phyloP scores from a whole-genome alignment of 2,113 vertebrate species.

The Piprites chloris region DNA sequence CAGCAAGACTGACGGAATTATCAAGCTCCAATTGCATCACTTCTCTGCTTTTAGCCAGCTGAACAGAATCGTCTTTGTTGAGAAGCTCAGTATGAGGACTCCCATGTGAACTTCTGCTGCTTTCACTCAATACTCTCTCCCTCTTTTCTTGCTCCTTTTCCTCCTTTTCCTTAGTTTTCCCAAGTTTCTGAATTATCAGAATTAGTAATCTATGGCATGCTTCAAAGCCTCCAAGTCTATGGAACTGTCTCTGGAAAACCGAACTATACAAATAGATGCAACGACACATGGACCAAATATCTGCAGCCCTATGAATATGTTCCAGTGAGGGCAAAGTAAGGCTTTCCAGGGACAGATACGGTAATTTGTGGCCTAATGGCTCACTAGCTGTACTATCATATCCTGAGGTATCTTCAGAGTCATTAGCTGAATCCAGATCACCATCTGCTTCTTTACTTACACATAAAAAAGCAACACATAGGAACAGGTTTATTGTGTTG shows the following conservation, averaged over 20 bases:
- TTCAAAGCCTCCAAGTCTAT: slow-evolving; percentile 88
- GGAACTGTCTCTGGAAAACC: slow-evolving; percentile 90
- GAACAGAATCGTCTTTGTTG: not conserved
- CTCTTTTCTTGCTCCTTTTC: slow-evolving; percentile 61
- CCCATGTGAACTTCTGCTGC: not conserved
- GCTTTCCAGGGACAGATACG: slow-evolving; percentile 83
- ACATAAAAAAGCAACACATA: slow-evolving; percentile 92
- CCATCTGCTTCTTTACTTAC: slow-evolving; percentile 91
- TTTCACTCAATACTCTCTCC: not conserved
- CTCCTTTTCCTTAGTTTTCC: slow-evolving; percentile 70
- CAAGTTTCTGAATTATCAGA: slow-evolving; percentile 86
- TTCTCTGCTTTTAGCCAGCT: not conserved
- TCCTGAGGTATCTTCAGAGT: slow-evolving; percentile 95
- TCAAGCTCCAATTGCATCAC: not conserved
- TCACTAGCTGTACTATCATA: slow-evolving; percentile 94
- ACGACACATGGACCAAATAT: slow-evolving; percentile 89
- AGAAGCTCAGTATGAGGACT: not conserved
- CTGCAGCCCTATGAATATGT: slow-evolving; percentile 83
- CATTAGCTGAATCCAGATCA: slow-evolving; percentile 85
- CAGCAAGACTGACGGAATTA: not conserved
- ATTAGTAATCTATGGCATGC: slow-evolving; percentile 84
- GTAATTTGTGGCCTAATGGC: slow-evolving; percentile 79
- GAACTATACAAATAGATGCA: slow-evolving; percentile 85
- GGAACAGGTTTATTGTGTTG: slow-evolving; percentile 89
- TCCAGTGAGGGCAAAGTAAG: slow-evolving; percentile 85